phyloP scores from a whole-genome alignment of 2,113 vertebrate genomes.

The Tragelaphus buxtoni region DNA sequence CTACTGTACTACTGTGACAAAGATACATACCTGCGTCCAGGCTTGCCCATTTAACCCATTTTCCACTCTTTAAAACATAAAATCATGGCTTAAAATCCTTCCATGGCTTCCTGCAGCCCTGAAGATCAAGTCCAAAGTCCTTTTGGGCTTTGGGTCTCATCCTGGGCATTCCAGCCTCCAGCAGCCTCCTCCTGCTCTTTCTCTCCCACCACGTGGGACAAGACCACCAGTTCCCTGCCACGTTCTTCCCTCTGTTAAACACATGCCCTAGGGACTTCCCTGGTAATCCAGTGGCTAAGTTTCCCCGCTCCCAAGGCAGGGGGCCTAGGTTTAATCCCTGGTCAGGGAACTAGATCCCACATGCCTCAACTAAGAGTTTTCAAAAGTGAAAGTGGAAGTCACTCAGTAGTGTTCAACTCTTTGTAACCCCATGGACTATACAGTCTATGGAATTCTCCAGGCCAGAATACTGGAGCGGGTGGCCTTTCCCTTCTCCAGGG shows the following conservation, averaged over 20 bases:
- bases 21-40: background rate
- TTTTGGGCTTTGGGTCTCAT: background rate
- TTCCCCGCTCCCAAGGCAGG: background rate
- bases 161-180: background rate
- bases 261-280: background rate
- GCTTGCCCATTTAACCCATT: background rate
- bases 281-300: background rate
- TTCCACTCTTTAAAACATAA: background rate
- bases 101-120: background rate
- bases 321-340: background rate
- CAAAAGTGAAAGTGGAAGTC: background rate
- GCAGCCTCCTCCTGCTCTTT: background rate
- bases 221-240: background rate
- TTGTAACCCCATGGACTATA: background rate
- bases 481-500: background rate
- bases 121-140: background rate
- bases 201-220: background rate
- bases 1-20: rapidly evolving
- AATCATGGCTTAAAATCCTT: background rate
- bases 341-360: background rate
- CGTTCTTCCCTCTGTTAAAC: background rate
- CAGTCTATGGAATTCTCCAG: background rate
- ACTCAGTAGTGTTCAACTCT: background rate
- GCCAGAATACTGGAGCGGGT: background rate
- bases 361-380: background rate